Evolutionary conservation across 37 sponge, comb jelly and placozoan genomes (phyloP).

Genomic region (Chondrilla cf. caribensis): DNA sequence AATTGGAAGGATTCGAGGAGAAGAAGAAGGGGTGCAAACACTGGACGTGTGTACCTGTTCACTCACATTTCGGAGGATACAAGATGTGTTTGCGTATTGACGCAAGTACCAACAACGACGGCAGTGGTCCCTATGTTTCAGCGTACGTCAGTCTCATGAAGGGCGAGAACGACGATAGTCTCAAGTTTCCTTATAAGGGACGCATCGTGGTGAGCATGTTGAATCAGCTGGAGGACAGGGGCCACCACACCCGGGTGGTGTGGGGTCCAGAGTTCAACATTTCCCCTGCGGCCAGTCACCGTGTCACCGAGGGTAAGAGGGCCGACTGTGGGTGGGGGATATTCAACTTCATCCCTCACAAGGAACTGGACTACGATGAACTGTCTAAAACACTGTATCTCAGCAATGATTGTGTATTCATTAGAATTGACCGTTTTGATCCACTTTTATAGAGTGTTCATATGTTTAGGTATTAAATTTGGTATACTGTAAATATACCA

Average conservation of each 20-base stretch:
- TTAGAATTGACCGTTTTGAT: no score
- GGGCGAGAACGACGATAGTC: slow-evolving; percentile 30
- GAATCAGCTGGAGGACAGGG: background rate
- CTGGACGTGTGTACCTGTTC: slow-evolving; percentile 29
- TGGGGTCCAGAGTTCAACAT: background rate
- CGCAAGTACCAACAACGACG: slow-evolving; percentile 21
- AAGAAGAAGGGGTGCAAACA: background rate
- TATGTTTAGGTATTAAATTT: no score
- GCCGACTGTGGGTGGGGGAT: background rate
- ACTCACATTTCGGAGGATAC: slow-evolving; percentile 37
- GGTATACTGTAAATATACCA: no score
- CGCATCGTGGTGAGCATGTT: slow-evolving; percentile 2
- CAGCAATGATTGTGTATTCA: no score
- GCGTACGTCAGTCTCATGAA: slow-evolving; percentile 30
- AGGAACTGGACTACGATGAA: background rate
- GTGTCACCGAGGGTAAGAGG: background rate
- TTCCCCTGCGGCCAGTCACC: background rate
- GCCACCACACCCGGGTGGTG: background rate
- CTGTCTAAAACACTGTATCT: no score
- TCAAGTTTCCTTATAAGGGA: slow-evolving; percentile 39
- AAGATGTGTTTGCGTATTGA: slow-evolving; percentile 39
- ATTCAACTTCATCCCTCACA: background rate
- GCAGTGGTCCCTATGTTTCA: slow-evolving; percentile 41
- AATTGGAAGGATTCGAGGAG: background rate
- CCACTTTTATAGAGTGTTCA: no score